These are phyloP conservation scores for Ceratothoa steindachneri DNA, from an alignment of 2,888 invertebrate species.

Conservation along the genomic window DNA sequence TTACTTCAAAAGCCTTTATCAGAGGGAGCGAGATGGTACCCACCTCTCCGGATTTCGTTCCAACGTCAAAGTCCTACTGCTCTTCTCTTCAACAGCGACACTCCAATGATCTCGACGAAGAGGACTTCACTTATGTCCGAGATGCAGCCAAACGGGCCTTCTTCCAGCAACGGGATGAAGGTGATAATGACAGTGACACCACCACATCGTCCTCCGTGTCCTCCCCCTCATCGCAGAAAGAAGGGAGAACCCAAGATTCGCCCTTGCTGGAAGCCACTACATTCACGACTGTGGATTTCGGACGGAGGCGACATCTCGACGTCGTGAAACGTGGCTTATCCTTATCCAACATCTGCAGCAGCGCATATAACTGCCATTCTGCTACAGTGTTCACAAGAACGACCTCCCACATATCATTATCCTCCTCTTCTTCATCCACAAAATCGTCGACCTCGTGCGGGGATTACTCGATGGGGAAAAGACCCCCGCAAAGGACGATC, in stretches of 20 bases:
- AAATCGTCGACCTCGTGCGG: not conserved
- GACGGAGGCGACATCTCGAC: constrained; percentile 13
- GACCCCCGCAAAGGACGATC: constrained; percentile 39
- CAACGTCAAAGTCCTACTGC: not conserved
- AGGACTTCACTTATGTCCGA: constrained; percentile 15
- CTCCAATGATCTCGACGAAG: not conserved
- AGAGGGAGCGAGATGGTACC: not conserved
- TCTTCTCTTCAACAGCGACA: not conserved
- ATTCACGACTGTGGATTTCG: constrained; percentile 11
- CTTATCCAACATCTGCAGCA: constrained; percentile 37
- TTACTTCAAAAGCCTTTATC: constrained; percentile 14
- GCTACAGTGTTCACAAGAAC: constrained; percentile 32
- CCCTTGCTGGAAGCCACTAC: too few relatives aligned
- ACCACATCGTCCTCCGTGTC: not conserved
- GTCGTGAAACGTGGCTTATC: constrained; percentile 38
- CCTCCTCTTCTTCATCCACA: constrained; percentile 21
- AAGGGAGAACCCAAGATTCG: not conserved
- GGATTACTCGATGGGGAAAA: not conserved
- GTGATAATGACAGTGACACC: constrained; percentile 22
- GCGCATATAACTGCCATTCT: not conserved
- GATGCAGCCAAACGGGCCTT: constrained; percentile 44
- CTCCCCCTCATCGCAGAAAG: not conserved
- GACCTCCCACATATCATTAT: constrained; percentile 38
- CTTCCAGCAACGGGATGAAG: constrained; percentile 24
- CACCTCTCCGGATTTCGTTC: not conserved